Evolutionary conservation across 2,888 invertebrate genomes (phyloP).

Genomic region (Tridacna gigas): DNA sequence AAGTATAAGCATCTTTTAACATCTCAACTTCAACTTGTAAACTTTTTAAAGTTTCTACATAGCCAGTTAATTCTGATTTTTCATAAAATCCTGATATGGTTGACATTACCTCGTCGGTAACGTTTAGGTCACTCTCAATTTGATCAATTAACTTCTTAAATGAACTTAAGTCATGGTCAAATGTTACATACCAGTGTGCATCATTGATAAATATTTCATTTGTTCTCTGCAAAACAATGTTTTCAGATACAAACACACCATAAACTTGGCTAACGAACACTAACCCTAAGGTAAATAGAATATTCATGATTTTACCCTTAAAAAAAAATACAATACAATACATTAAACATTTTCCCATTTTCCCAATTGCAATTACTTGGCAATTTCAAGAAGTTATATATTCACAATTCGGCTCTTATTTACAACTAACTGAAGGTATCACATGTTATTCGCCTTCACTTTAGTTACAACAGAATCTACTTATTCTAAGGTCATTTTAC

Average conservation of each 20-base stretch:
- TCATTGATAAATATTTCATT: constrained; percentile 35
- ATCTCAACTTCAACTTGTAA: constrained; percentile 24
- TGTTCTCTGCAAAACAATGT: constrained; percentile 37
- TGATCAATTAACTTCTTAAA: constrained; percentile 17
- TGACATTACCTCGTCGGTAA: background rate
- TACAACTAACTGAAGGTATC: too few species aligned
- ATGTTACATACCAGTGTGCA: constrained; percentile 31
- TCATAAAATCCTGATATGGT: background rate
- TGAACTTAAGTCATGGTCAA: constrained; percentile 34
- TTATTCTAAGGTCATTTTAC: constrained; percentile 21
- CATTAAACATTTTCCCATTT: background rate
- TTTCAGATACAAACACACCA: constrained; percentile 11
- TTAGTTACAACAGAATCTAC: background rate
- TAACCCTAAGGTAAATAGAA: constrained; percentile 7
- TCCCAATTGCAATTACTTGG: background rate
- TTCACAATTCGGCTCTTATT: background rate
- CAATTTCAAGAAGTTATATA: background rate
- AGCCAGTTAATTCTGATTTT: background rate
- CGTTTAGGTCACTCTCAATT: constrained; percentile 15
- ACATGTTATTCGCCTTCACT: background rate
- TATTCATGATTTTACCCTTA: constrained; percentile 1
- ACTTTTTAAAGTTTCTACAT: constrained; percentile 27
- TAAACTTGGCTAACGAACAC: constrained; percentile 3
- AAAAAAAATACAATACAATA: background rate
- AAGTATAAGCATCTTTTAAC: constrained; percentile 7